Percentiles rank a stretch among this genome's conserved stretches.
Evolutionary conservation across 2,113 vertebrate species (phyloP).

Genomic region (Corvus cornix): DNA sequence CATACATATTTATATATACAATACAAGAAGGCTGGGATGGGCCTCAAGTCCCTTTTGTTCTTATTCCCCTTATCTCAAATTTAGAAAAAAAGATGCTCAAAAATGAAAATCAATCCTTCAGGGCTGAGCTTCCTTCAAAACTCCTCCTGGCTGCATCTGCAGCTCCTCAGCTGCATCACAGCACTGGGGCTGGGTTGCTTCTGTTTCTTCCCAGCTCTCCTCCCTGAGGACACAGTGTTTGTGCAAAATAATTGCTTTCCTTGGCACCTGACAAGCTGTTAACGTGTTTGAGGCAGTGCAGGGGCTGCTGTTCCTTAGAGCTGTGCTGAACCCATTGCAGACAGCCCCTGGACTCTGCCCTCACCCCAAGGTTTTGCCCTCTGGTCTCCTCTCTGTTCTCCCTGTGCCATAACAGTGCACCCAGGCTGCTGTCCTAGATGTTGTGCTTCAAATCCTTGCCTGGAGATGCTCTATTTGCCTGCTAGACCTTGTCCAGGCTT

Average conservation of each 20-base stretch:
- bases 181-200: accelerated
- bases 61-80: background rate
- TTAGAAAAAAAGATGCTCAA: background rate
- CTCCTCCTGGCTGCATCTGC: background rate
- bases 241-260: background rate
- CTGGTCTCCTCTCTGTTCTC: background rate
- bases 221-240: accelerated
- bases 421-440: background rate
- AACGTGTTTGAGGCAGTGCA: background rate
- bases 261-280: background rate
- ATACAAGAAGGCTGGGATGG: background rate
- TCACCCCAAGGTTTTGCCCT: background rate
- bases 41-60: background rate
- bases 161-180: background rate
- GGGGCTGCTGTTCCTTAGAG: background rate
- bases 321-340: background rate
- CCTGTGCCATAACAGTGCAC: background rate
- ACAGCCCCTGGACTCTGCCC: background rate
- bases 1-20: background rate
- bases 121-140: background rate
- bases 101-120: background rate
- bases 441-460: background rate
- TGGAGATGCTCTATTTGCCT: background rate
- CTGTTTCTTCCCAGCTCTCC: background rate
- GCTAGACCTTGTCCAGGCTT: background rate